phyloP scores from a whole-genome alignment of 2,797 vertebrate genomes.

The Toxotes lorentzi region DNA sequence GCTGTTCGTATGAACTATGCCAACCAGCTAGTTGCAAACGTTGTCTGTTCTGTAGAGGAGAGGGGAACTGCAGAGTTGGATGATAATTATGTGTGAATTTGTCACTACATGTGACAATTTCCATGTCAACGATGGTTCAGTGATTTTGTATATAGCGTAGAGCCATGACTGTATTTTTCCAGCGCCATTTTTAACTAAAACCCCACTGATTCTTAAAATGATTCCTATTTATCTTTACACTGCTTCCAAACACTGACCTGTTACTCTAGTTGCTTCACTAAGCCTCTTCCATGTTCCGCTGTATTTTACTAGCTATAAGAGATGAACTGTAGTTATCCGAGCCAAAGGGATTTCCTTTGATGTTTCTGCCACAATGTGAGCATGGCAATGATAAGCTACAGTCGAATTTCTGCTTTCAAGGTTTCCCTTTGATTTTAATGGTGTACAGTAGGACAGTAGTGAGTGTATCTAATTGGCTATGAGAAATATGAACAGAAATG shows the following conservation, averaged over 20 bases:
- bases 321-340: constrained; percentile 44
- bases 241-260: constrained; percentile 33
- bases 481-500: constrained; percentile 12
- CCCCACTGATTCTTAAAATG: neutral
- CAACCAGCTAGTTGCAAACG: no score
- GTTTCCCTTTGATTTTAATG: constrained; percentile 62
- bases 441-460: constrained; percentile 43
- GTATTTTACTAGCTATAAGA: constrained; percentile 44
- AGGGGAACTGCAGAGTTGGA: no score
- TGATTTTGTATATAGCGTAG: neutral
- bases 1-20: no score
- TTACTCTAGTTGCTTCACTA: constrained; percentile 2
- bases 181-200: neutral
- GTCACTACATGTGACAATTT: no score
- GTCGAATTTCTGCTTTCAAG: constrained; percentile 52
- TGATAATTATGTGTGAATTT: no score
- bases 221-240: constrained; percentile 18
- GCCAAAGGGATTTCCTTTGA: constrained; percentile 64
- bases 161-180: neutral
- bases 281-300: constrained; percentile 28
- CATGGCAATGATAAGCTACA: constrained; percentile 50
- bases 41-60: no score
- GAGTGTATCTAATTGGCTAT: constrained; percentile 34
- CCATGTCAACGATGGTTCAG: no score
- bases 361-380: constrained; percentile 52